Conservation (phyloP, 2,113 vertebrate species). For the Pelmatolapia mariae region DNA sequence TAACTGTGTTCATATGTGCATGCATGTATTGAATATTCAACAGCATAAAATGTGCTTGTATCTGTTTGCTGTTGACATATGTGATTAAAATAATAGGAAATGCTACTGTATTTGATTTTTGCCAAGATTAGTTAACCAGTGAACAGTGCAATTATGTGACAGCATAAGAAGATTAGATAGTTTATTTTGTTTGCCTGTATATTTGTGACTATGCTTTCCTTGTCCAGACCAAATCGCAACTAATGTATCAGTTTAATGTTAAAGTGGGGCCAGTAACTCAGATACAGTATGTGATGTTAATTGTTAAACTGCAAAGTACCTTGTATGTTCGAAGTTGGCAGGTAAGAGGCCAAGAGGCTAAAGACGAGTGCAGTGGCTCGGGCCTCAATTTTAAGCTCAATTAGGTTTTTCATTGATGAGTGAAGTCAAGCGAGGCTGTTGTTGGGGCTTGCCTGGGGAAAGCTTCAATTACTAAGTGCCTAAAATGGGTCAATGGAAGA, state of each 20-base stretch:
- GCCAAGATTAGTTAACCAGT: not conserved
- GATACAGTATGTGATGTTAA: not conserved
- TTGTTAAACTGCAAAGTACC: not conserved
- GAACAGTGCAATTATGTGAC: not conserved
- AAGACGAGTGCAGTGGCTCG: not conserved
- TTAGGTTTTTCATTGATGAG: slow-evolving; percentile 5
- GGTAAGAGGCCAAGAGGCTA: not conserved
- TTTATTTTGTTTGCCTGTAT: not conserved
- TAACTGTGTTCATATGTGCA: not conserved
- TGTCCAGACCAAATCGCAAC: not conserved
- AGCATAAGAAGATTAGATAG: not conserved
- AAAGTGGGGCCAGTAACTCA: not conserved
- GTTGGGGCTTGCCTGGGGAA: not conserved
- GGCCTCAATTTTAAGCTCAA: slow-evolving; percentile 29
- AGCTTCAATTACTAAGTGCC: not conserved
- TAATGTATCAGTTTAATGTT: not conserved
- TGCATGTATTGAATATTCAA: not conserved
- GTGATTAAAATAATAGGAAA: not conserved
- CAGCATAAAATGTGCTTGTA: not conserved
- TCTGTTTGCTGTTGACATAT: not conserved
- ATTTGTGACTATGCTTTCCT: not conserved
- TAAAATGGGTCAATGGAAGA: not conserved
- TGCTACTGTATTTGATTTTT: not conserved
- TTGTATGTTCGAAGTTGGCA: not conserved
- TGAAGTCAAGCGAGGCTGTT: not conserved